These are phyloP conservation scores for Tachina grossa DNA, from an alignment of 2,888 invertebrate species.

Conservation along the genomic window DNA sequence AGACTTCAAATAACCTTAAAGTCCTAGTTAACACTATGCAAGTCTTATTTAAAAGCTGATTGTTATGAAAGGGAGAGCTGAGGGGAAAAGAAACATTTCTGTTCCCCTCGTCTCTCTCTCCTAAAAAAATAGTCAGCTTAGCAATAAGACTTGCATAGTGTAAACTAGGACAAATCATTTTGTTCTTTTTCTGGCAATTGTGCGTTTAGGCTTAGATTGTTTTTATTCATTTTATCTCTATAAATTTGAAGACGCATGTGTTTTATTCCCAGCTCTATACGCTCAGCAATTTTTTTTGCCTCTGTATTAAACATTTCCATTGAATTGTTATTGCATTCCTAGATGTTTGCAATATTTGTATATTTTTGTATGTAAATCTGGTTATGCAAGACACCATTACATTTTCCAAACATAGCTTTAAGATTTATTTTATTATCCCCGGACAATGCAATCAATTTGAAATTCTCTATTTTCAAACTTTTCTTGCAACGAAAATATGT, in stretches of 20 bases:
- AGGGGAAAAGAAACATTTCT: too few species aligned
- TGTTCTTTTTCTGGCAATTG: background rate
- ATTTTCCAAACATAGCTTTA: constrained; percentile 33
- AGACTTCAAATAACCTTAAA: too few species aligned
- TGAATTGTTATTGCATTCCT: constrained; percentile 1
- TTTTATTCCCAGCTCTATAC: background rate
- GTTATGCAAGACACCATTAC: constrained; percentile 12
- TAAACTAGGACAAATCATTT: too few species aligned
- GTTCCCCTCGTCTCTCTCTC: too few species aligned
- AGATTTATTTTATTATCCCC: constrained; percentile 50
- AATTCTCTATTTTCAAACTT: constrained; percentile 1
- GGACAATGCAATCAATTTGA: constrained; percentile 13
- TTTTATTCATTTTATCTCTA: background rate
- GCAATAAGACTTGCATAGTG: too few species aligned
- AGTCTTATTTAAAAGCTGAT: too few species aligned
- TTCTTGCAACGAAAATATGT: background rate
- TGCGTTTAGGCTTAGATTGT: background rate
- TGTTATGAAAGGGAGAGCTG: too few species aligned
- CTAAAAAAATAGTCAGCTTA: too few species aligned
- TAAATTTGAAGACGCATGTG: background rate
- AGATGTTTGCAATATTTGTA: background rate
- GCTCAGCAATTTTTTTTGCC: background rate
- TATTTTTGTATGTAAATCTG: constrained; percentile 28
- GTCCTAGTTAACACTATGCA: too few species aligned
- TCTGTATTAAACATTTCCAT: background rate